Conservation (phyloP, 2,797 vertebrate genomes). For the Acanthopagrus latus region DNA sequence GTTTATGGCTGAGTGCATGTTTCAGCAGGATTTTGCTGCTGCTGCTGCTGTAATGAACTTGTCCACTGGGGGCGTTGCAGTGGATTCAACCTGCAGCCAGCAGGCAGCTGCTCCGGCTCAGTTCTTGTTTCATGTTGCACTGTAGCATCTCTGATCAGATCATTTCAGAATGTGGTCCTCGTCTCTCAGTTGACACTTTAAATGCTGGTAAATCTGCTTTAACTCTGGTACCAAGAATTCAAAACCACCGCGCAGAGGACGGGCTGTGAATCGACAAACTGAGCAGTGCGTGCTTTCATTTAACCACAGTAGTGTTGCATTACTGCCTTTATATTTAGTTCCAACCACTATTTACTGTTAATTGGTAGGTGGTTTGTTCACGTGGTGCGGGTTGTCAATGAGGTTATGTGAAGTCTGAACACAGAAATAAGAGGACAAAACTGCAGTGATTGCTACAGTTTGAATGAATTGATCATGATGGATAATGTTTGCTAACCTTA, state of each 20-base stretch:
- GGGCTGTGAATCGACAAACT: neutral
- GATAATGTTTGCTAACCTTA: no score
- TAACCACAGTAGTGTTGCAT: neutral
- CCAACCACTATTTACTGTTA: no score
- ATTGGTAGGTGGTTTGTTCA: neutral
- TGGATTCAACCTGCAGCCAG: slow-evolving; percentile 10
- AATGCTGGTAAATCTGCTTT: slow-evolving; percentile 3
- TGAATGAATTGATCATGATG: no score
- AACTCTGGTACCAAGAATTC: neutral
- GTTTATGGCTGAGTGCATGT: slow-evolving; percentile 16
- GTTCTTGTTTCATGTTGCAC: slow-evolving; percentile 21
- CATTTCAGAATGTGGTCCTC: no score
- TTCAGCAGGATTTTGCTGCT: slow-evolving; percentile 3
- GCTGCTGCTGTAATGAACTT: slow-evolving; percentile 29
- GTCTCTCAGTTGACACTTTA: neutral
- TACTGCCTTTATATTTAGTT: neutral
- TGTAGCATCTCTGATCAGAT: neutral
- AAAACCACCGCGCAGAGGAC: neutral
- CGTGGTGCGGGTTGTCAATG: no score
- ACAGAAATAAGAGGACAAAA: no score
- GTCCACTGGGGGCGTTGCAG: slow-evolving; percentile 32
- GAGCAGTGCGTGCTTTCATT: neutral
- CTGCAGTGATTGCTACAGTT: no score
- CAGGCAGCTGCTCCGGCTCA: slow-evolving; percentile 26
- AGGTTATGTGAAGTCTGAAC: no score